Evolutionary conservation across 2,888 invertebrate genomes (phyloP).

Genomic region (Hirtodrosophila duncani): DNA sequence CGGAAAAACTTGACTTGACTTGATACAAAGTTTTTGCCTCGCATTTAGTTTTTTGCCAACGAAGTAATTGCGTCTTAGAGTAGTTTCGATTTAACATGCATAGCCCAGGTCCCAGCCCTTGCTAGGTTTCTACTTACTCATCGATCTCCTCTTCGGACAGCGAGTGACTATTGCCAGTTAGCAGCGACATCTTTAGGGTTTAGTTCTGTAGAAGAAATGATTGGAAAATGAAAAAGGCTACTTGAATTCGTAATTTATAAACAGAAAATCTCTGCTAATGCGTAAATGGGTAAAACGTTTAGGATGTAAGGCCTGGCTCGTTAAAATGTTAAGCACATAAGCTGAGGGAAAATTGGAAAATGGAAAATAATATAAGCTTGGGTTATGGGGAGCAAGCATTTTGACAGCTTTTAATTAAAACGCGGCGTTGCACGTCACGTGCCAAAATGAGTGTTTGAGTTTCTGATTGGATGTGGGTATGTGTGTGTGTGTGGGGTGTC

Average conservation of each 20-base stretch:
- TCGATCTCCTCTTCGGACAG: conserved; percentile 85
- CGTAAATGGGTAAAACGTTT: neutral
- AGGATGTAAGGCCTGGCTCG: neutral
- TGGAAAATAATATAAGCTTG: no score
- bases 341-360: conserved; percentile 8
- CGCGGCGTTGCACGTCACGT: conserved; percentile 52
- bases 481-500: conserved; percentile 8
- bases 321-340: conserved; percentile 28
- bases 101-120: no score
- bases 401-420: conserved; percentile 72
- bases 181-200: conserved; percentile 68
- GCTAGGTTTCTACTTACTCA: conserved; percentile 81
- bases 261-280: no score
- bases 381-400: conserved; percentile 48
- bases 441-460: conserved; percentile 23
- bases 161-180: conserved; percentile 77
- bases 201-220: conserved; percentile 36
- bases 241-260: no score
- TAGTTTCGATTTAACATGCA: conserved; percentile 2
- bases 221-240: conserved; percentile 6
- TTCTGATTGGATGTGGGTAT: conserved; percentile 1
- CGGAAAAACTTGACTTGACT: conserved; percentile 21
- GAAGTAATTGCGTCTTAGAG: neutral
- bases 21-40: conserved; percentile 35
- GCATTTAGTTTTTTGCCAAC: conserved; percentile 26